Percentiles rank a stretch among this genome's conserved stretches.
These are phyloP conservation scores for Orthosia gracilis DNA, from an alignment of 2,888 invertebrate genomes.

Conservation along the genomic window DNA sequence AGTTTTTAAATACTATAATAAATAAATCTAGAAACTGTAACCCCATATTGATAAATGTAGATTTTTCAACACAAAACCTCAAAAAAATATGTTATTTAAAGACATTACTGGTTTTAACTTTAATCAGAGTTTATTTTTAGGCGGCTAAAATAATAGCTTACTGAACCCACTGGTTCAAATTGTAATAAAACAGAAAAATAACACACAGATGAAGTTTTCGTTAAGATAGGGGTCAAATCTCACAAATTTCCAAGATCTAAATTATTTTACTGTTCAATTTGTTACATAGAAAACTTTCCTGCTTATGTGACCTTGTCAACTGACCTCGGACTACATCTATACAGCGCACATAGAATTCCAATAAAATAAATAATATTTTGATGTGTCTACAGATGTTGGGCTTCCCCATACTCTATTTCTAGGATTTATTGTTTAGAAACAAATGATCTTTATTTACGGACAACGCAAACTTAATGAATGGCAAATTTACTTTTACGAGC, in stretches of 20 bases:
- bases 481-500: too few species aligned
- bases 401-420: slow-evolving; percentile 14
- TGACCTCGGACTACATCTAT: slow-evolving; percentile 35
- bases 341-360: background rate
- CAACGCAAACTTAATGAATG: too few species aligned
- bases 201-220: too few species aligned
- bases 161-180: background rate
- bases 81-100: background rate
- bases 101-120: background rate
- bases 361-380: background rate
- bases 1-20: background rate
- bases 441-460: too few species aligned
- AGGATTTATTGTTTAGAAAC: background rate
- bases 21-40: background rate
- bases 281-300: background rate
- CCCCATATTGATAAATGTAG: background rate
- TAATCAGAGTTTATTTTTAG: background rate
- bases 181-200: background rate
- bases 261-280: slow-evolving; percentile 12
- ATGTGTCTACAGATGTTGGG: background rate
- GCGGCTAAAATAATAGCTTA: too few species aligned
- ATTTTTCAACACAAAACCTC: background rate
- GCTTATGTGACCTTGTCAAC: slow-evolving; percentile 14
- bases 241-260: background rate
- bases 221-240: background rate